phyloP scores from a whole-genome alignment of 2,113 vertebrate genomes.

The Petromus typicus region DNA sequence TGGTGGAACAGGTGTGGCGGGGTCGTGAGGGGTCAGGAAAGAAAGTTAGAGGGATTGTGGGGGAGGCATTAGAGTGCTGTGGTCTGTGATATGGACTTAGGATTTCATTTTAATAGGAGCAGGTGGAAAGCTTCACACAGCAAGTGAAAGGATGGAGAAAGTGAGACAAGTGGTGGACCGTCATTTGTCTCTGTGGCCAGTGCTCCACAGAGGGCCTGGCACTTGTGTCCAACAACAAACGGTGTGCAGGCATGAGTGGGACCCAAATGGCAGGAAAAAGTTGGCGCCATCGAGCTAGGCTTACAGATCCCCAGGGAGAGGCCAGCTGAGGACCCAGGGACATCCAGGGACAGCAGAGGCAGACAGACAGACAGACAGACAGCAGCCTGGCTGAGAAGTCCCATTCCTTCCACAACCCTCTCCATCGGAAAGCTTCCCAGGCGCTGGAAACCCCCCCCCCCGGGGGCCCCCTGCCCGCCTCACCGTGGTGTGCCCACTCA shows the following conservation, averaged over 20 bases:
- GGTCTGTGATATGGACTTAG: neutral
- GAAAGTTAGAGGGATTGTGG: neutral
- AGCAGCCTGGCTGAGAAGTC: slow-evolving; percentile 9
- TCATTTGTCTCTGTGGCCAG: neutral
- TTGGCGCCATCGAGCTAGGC: neutral
- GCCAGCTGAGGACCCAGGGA: slow-evolving; percentile 5
- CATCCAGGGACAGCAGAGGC: neutral
- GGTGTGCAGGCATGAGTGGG: too few relatives aligned
- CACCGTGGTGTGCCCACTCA: slow-evolving; percentile 76
- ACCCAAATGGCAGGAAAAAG: neutral
- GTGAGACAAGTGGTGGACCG: neutral
- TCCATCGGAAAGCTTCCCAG: slow-evolving; percentile 54
- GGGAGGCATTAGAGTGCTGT: fast-evolving
- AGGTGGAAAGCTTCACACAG: neutral
- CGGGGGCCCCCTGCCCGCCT: slow-evolving; percentile 56
- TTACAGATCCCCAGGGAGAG: neutral
- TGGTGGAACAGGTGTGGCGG: neutral
- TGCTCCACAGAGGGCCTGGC: neutral
- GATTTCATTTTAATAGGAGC: neutral
- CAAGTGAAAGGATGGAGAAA: neutral
- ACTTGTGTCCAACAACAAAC: neutral
- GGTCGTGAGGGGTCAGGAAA: too few relatives aligned
- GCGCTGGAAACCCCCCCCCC: slow-evolving; percentile 46
- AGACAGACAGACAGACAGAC: slow-evolving; percentile 45
- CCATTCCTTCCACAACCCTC: slow-evolving; percentile 42